These are phyloP conservation scores for Micrasema minimum DNA, from an alignment of 1,140 invertebrate species.

Conservation along the genomic window DNA sequence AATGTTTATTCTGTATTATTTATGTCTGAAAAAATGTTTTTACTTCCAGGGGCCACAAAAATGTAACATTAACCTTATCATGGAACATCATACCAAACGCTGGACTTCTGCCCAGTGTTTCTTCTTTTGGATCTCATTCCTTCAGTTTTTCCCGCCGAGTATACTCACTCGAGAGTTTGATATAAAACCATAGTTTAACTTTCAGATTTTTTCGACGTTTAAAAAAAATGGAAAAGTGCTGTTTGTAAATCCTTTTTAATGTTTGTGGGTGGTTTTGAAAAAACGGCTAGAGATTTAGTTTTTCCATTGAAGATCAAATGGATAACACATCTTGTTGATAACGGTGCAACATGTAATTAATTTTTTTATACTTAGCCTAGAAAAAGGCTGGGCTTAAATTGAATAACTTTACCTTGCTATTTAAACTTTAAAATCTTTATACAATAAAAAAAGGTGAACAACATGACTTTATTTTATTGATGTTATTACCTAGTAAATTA, in stretches of 20 bases:
- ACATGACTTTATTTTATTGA: background rate
- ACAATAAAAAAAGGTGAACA: conserved; percentile 30
- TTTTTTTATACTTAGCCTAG: conserved; percentile 21
- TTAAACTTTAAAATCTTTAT: conserved; percentile 19
- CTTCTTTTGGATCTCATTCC: conserved; percentile 82
- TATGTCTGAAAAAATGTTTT: conserved; percentile 55
- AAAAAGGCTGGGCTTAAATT: conserved; percentile 1
- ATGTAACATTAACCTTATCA: conserved; percentile 91
- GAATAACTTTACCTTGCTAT: conserved; percentile 27
- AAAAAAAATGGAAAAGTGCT: conserved; percentile 1
- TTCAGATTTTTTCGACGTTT: background rate
- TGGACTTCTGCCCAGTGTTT: conserved; percentile 88
- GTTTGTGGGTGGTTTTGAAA: background rate
- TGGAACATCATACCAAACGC: conserved; percentile 99
- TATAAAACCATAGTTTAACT: conserved; percentile 35
- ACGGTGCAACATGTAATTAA: conserved; percentile 2
- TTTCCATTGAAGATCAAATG: no score
- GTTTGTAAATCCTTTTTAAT: background rate
- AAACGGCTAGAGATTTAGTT: conserved; percentile 7
- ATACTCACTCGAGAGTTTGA: conserved; percentile 82
- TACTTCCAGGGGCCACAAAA: conserved; percentile 86
- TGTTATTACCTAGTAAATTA: no score
- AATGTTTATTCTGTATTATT: no score
- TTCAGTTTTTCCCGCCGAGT: conserved; percentile 92
- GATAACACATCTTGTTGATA: conserved; percentile 7